These are phyloP conservation scores for Microplitis mediator DNA, from an alignment of 1,140 invertebrate genomes.

Conservation along the genomic window DNA sequence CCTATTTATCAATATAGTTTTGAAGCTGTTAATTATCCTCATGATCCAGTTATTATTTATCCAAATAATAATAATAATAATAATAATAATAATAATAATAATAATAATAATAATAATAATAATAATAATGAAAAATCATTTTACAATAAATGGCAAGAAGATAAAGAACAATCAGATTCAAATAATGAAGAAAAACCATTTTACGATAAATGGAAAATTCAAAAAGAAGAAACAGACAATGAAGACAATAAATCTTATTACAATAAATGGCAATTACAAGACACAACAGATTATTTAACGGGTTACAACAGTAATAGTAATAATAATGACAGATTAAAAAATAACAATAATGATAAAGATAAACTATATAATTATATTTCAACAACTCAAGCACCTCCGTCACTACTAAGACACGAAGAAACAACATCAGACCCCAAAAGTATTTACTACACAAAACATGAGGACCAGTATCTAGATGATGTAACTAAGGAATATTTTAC, in stretches of 20 bases:
- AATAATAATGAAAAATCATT: neutral
- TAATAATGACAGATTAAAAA: neutral
- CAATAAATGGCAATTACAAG: neutral
- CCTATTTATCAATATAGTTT: slow-evolving; percentile 69
- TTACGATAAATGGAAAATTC: slow-evolving; percentile 23
- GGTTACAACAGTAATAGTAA: neutral
- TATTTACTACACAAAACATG: slow-evolving; percentile 74
- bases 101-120: slow-evolving; percentile 26
- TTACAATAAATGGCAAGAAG: slow-evolving; percentile 43
- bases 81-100: slow-evolving; percentile 29
- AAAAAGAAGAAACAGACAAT: neutral
- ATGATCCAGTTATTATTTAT: slow-evolving; percentile 34
- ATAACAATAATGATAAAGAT: neutral
- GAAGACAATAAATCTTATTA: slow-evolving; percentile 35
- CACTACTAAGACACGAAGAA: slow-evolving; percentile 26
- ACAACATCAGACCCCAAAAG: slow-evolving; percentile 69
- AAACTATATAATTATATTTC: slow-evolving; percentile 21
- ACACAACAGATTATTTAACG: neutral
- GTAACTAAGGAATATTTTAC: slow-evolving; percentile 79
- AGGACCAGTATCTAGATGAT: slow-evolving; percentile 73
- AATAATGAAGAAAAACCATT: slow-evolving; percentile 28
- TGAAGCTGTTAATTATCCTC: slow-evolving; percentile 61
- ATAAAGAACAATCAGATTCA: slow-evolving; percentile 22
- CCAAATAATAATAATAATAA: slow-evolving; percentile 35
- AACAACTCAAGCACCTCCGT: slow-evolving; percentile 40